Percentiles rank a stretch among this genome's conserved stretches.
These are phyloP conservation scores for Embiotoca jacksoni DNA, from an alignment of 2,113 vertebrate species.

Conservation along the genomic window DNA sequence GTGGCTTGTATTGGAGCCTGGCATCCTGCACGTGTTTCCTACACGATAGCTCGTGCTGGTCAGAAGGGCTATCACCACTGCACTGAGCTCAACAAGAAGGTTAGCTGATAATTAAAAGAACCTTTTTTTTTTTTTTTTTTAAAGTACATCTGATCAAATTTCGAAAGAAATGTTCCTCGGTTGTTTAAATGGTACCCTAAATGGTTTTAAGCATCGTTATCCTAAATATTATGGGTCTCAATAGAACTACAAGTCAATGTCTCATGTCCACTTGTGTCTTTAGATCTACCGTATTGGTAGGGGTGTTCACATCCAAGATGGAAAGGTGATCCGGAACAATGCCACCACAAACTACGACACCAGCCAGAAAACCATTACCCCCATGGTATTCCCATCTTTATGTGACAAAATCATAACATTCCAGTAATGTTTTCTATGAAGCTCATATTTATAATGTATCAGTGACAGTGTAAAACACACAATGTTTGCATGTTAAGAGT, in stretches of 20 bases:
- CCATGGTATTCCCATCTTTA: conserved; percentile 84
- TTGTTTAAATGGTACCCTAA: too few relatives aligned
- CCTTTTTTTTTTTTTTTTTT: too few relatives aligned
- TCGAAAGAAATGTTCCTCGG: too few relatives aligned
- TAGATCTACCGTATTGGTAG: conserved; percentile 95
- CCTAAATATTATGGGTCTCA: too few relatives aligned
- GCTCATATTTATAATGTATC: background rate
- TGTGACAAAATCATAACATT: background rate
- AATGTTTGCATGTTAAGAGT: background rate
- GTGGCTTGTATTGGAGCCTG: conserved; percentile 97
- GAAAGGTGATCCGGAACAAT: conserved; percentile 94
- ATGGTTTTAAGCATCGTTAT: too few relatives aligned
- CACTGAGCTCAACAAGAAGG: conserved; percentile 99
- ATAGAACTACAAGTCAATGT: background rate
- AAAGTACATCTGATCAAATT: background rate
- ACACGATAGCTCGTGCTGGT: conserved; percentile 93
- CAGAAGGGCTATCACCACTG: conserved; percentile 98
- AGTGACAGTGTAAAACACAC: background rate
- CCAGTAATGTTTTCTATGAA: background rate
- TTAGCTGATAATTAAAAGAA: conserved; percentile 36
- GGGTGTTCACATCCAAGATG: conserved; percentile 93
- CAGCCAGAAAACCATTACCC: conserved; percentile 95
- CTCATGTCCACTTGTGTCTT: conserved; percentile 8
- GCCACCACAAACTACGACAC: conserved; percentile 94
- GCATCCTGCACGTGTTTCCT: conserved; percentile 95